phyloP scores from a whole-genome alignment of 2,113 vertebrate genomes.

The Passerina amoena region DNA sequence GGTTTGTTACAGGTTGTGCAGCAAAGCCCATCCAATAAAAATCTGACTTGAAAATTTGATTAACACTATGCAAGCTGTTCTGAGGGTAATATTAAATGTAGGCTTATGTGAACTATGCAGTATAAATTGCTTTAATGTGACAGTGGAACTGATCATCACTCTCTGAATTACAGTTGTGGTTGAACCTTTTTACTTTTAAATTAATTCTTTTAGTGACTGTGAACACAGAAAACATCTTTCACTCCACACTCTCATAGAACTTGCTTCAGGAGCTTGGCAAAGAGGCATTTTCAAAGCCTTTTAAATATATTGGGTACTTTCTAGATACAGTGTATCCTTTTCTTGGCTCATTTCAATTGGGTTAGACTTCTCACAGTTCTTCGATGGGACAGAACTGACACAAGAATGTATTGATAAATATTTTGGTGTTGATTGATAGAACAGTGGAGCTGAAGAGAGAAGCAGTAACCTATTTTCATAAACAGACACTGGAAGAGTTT shows the following conservation, averaged over 20 bases:
- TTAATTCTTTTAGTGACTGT: background rate
- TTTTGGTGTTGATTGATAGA: background rate
- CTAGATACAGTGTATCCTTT: background rate
- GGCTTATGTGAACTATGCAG: background rate
- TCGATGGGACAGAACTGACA: background rate
- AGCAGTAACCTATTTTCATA: background rate
- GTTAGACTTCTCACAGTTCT: background rate
- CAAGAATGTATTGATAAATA: background rate
- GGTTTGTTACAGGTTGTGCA: background rate
- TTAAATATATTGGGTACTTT: fast-evolving
- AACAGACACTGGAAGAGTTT: background rate
- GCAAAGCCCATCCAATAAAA: background rate
- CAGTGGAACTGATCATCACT: background rate
- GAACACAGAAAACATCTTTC: background rate
- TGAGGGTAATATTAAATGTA: background rate
- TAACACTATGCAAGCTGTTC: background rate
- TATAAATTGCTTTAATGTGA: background rate
- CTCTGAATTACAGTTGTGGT: background rate
- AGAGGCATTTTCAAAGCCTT: background rate
- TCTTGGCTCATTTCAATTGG: background rate
- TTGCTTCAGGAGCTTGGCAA: background rate
- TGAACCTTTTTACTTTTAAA: background rate
- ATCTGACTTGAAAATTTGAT: background rate
- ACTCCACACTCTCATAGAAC: background rate
- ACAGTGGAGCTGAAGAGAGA: background rate